Evolutionary conservation across 2,797 vertebrate species (phyloP), one percentile per base, ranked within the genome.

Genomic region (Paratrypauchen microcephalus): DNA sequence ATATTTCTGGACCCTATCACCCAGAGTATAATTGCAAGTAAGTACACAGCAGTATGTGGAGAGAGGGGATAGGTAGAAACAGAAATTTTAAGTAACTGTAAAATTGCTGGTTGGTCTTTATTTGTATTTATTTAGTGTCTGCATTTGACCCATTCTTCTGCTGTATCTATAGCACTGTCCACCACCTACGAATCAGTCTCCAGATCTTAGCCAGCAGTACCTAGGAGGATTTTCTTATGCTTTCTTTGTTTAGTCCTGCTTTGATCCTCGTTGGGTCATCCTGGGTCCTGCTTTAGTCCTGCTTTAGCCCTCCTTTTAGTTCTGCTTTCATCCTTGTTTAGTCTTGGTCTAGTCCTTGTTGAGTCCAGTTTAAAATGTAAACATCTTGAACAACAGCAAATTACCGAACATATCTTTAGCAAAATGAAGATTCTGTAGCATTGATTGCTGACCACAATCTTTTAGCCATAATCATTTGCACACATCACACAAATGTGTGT

Each of bases 401-500:
- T 45, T 45, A 45, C 12, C 41, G 15, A 5, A 15, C 8, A 5
- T 24, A 5, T 12, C 23, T 56, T 12, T 56, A 5, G 9, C 12
- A 12, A 24, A 24, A 56, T 56, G 13, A 56, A 6, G 12, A 56
- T 26, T 9, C 54, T 65, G 19, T 52, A 9, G 19, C 6, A 19
- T 5, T 50, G 48, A 50, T 21, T 11, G 21, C 50, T 67, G 57
- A 54, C 36, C 55, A 47, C 63, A 16, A 66, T 18, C 36, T 16
- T 54, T 79, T 74, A 68, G 41, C 54, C 72, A 61, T 62, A 54
- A 54, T 55, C 63, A 26, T 26, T 2, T 26, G 24, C 24, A 26
- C 24, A 26, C 24, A 26, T 26, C 24, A 76, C 62, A 61, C 59
- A 73, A 80, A 83, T 55, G 9, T 73, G 61, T 71, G 56, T 63